A percentile compares a stretch with the other conserved stretches of the same genome.
Conservation (phyloP, 2,797 vertebrate genomes). For the Mycteria americana region DNA sequence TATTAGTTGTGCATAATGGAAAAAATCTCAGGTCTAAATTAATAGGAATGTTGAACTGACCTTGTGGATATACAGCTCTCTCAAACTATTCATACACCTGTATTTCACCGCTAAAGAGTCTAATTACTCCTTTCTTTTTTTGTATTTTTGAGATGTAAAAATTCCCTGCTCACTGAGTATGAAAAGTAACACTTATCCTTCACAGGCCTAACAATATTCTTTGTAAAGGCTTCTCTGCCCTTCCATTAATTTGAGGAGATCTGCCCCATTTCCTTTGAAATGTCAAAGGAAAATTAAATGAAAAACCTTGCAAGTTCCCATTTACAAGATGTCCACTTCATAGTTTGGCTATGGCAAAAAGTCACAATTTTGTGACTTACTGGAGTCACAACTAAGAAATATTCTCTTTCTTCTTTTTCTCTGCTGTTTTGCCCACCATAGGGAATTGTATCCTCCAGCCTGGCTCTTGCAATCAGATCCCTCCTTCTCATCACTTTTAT, state of each 20-base stretch:
- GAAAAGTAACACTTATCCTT: neutral
- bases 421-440: neutral
- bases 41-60: conserved; percentile 26
- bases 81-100: neutral
- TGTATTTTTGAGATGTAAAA: neutral
- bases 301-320: neutral
- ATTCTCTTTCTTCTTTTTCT: neutral
- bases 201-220: neutral
- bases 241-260: conserved; percentile 32
- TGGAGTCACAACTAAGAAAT: neutral
- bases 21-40: conserved; percentile 25
- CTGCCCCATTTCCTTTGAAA: conserved; percentile 38
- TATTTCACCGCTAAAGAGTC: neutral
- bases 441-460: neutral
- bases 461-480: neutral
- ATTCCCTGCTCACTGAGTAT: neutral
- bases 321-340: neutral
- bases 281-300: conserved; percentile 34
- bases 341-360: neutral
- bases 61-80: conserved; percentile 8
- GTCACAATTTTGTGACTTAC: neutral
- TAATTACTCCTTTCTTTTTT: neutral
- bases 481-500: neutral
- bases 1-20: conserved; percentile 24
- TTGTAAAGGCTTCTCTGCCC: conserved; percentile 23